Conservation (phyloP, 2,797 vertebrate genomes). For the Rostrhamus sociabilis region DNA sequence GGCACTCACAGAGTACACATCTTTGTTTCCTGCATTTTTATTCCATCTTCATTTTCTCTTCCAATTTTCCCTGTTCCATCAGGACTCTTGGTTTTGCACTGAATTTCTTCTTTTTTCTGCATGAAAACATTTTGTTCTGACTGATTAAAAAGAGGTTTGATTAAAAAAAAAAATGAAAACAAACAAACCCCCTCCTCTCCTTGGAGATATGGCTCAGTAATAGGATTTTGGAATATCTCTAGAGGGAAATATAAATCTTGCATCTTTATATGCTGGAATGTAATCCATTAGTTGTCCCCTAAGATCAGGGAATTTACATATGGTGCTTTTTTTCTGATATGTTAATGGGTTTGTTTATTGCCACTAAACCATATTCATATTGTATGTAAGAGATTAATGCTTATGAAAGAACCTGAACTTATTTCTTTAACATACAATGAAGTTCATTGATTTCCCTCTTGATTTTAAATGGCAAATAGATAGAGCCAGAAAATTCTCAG, state of each 20-base stretch:
- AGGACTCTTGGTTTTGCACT: background rate
- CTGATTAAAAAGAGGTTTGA: conserved; percentile 43
- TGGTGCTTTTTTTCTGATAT: background rate
- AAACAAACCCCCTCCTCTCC: background rate
- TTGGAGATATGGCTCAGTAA: conserved; percentile 15
- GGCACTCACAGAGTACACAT: background rate
- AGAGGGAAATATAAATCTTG: conserved; percentile 46
- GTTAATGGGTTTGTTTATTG: conserved; percentile 36
- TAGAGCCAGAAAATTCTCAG: background rate
- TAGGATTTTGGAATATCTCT: conserved; percentile 58
- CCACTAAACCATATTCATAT: conserved; percentile 19
- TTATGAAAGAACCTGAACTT: background rate
- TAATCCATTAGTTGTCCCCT: conserved; percentile 50
- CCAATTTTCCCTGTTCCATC: background rate
- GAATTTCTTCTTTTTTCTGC: background rate
- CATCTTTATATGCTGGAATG: conserved; percentile 1
- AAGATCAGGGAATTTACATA: conserved; percentile 55
- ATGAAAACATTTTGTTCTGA: background rate
- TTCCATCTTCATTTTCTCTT: conserved; percentile 4
- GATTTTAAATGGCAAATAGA: background rate
- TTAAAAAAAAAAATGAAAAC: conserved; percentile 3
- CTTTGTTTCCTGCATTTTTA: conserved; percentile 15
- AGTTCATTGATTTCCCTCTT: background rate
- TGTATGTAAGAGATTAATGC: conserved; percentile 6
- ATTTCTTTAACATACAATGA: background rate